Evolutionary conservation across 2,113 vertebrate genomes (phyloP), one percentile per base, ranked within the genome.

Genomic region (Paralichthys olivaceus): DNA sequence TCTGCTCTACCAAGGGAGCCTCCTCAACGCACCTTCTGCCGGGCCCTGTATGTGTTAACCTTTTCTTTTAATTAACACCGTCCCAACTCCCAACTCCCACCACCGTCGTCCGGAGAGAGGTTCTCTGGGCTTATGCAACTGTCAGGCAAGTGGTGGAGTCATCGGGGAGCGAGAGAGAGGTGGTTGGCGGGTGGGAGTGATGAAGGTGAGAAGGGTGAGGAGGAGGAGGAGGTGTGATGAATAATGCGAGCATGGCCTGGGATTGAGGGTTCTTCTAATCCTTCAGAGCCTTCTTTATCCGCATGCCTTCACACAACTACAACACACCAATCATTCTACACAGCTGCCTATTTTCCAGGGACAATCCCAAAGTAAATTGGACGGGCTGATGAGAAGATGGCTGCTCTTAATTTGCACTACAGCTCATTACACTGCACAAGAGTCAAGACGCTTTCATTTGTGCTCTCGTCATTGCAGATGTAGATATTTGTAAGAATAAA

Each of bases 31-130:
- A 72, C 88, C 79, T 88, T 84, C 89, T 84, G 85, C 77, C 72
- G 69, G 55, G 67, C 84, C 90, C 90, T 79, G 49, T 71, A 91
- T 87, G 92, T 84, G 90, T 90, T 94, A 93, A 93, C 93, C 93
- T 94, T 94, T 94, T 89, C 91, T 85, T 95, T 93, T 94, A 95
- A 94, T 95, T 95, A 95, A 93, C 87, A 85, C 79, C 63, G 61
- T 89, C 82, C 85, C 90, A 81, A 77, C 86, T 91, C 84, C 87
- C 80, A 87, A 82, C 85, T 87, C 78, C 59, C 67, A 71, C 89
- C 86, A 79, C 88, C 69, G 23, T 12, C 45, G 87, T 92, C 92
- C 87, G 29, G 90, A 87, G 91, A 92, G 93, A 90, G 88, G 81
- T 75, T 90, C 72, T 64, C 8, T 13, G 85, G 76, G 86, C 84